Evolutionary conservation across 2,797 vertebrate species (phyloP).

Genomic region (Cuniculus paca): DNA sequence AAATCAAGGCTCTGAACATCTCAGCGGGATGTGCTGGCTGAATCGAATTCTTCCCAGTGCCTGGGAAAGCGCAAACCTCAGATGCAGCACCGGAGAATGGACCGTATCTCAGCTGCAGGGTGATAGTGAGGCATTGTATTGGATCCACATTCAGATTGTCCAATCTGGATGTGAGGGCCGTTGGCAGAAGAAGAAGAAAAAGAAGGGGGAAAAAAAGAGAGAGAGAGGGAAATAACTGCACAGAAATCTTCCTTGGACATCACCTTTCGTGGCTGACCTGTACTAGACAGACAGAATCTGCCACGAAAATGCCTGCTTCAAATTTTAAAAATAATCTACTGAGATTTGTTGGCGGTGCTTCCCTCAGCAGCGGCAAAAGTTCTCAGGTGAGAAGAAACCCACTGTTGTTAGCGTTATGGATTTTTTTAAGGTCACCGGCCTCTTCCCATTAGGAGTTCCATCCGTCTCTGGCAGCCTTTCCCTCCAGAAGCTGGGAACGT

Average conservation of each 20-base stretch:
- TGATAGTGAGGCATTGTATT: neutral
- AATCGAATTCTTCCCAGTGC: neutral
- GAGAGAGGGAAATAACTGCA: neutral
- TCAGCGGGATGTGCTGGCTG: neutral
- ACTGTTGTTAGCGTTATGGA: slow-evolving; percentile 53
- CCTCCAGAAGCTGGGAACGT: neutral
- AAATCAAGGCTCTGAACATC: neutral
- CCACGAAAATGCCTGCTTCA: slow-evolving; percentile 45
- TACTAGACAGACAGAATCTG: slow-evolving; percentile 1
- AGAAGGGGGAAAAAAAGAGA: neutral
- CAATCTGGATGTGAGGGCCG: neutral
- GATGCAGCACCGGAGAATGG: neutral
- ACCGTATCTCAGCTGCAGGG: neutral
- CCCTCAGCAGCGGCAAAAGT: slow-evolving; percentile 46
- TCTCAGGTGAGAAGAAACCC: slow-evolving; percentile 79
- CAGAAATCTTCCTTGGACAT: slow-evolving; percentile 37
- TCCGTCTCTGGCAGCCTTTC: slow-evolving; percentile 76
- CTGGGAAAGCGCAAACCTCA: neutral
- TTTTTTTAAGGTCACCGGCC: slow-evolving; percentile 79
- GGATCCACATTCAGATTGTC: neutral
- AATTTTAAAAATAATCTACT: slow-evolving; percentile 78
- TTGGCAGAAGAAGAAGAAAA: neutral
- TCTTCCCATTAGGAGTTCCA: slow-evolving; percentile 78
- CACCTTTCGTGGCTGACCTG: neutral
- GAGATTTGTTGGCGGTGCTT: slow-evolving; percentile 21